phyloP scores from a whole-genome alignment of 2,113 vertebrate species.

The Xiphorhynchus elegans region DNA sequence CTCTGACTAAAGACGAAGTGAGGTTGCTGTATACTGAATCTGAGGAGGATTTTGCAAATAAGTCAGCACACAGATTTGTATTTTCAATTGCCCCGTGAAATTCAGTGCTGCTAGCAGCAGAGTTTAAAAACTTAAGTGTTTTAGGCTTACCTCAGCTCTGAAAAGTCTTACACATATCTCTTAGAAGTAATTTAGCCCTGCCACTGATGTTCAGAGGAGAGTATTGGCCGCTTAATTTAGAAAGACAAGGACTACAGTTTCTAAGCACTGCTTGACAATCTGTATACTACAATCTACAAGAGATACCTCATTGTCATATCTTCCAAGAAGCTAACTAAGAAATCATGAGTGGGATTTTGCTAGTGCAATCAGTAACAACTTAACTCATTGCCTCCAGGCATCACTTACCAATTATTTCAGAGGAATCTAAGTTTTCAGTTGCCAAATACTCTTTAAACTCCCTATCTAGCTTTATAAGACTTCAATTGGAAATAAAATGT shows the following conservation, averaged over 20 bases:
- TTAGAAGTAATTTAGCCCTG: not conserved
- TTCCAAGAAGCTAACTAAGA: not conserved
- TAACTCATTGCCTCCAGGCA: not conserved
- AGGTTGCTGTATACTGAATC: not conserved
- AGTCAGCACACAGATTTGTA: not conserved
- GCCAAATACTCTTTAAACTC: slow-evolving; percentile 2
- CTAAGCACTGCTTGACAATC: not conserved
- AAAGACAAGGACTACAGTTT: not conserved
- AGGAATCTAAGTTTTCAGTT: not conserved
- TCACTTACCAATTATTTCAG: not conserved
- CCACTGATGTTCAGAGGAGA: not conserved
- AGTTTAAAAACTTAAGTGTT: not conserved
- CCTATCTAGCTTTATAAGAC: not conserved
- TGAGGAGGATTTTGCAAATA: not conserved
- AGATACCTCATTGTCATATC: not conserved
- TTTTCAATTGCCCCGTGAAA: not conserved
- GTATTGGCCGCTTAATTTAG: not conserved
- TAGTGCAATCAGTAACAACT: not conserved
- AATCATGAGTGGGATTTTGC: not conserved
- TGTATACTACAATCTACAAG: not conserved
- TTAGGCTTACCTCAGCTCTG: not conserved
- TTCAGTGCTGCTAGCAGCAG: not conserved
- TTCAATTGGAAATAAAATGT: not conserved
- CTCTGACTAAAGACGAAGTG: not conserved
- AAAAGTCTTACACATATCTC: not conserved